Evolutionary conservation across 2,888 invertebrate genomes (phyloP).

Genomic region (Bimastos eiseni): DNA sequence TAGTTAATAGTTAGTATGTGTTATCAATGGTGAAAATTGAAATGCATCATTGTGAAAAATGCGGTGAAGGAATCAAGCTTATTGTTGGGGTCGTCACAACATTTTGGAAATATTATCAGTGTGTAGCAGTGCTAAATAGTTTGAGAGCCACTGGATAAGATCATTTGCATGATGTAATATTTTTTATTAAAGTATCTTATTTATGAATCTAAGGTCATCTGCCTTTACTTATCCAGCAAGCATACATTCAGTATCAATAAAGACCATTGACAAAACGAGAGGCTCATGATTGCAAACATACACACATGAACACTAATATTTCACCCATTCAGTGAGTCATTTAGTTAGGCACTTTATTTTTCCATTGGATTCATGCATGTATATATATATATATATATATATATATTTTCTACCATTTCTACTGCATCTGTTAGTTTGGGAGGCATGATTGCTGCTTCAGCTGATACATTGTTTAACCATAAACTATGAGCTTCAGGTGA

Average conservation of each 20-base stretch:
- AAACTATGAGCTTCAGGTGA: not conserved
- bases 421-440: not conserved
- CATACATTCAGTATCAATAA: not conserved
- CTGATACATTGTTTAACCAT: not conserved
- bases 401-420: not conserved
- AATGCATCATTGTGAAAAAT: no score
- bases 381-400: not conserved
- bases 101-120: no score
- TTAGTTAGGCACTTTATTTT: not conserved
- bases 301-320: not conserved
- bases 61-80: no score
- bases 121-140: no score
- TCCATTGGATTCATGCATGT: not conserved
- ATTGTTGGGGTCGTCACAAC: no score
- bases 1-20: no score
- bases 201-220: not conserved
- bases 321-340: not conserved
- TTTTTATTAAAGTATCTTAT: not conserved
- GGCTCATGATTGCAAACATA: not conserved
- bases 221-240: not conserved
- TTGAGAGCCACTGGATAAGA: no score
- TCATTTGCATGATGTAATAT: not conserved
- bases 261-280: not conserved
- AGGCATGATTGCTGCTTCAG: slow-evolving; percentile 4
- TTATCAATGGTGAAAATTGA: no score